These are phyloP conservation scores for Elymnias hypermnestra DNA, from an alignment of 1,140 invertebrate species.

Conservation along the genomic window DNA sequence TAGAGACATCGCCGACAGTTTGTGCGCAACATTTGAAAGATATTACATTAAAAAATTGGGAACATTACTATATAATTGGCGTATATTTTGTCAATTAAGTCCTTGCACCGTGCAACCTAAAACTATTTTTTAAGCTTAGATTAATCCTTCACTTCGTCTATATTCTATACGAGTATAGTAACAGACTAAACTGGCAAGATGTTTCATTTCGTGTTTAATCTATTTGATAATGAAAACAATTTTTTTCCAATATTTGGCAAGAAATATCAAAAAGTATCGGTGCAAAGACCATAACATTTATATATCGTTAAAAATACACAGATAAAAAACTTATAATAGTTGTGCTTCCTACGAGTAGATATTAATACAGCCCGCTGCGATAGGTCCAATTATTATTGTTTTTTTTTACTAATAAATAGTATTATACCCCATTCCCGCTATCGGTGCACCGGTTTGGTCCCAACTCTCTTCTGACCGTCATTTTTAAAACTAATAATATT, in stretches of 20 bases:
- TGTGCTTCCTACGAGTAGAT: conserved; percentile 39
- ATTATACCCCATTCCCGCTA: conserved; percentile 44
- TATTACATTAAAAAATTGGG: conserved; percentile 4
- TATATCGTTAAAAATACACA: conserved; percentile 22
- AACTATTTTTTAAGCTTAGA: conserved; percentile 10
- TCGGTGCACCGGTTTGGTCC: conserved; percentile 72
- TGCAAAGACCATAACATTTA: conserved; percentile 27
- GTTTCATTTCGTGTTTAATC: background rate
- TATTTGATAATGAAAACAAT: too few relatives aligned
- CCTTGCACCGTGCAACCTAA: conserved; percentile 19
- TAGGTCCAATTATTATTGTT: conserved; percentile 32
- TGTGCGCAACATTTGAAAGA: conserved; percentile 50
- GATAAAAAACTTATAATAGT: conserved; percentile 31
- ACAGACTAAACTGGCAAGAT: conserved; percentile 7
- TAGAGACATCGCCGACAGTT: conserved; percentile 43
- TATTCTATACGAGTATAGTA: background rate
- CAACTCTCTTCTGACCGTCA: conserved; percentile 36
- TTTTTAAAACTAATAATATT: conserved; percentile 31
- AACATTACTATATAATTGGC: conserved; percentile 5
- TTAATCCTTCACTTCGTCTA: conserved; percentile 1
- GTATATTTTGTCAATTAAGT: conserved; percentile 7
- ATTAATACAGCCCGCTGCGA: conserved; percentile 49
- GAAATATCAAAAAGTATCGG: conserved; percentile 14
- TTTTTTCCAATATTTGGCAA: conserved; percentile 21
- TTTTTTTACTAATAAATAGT: conserved; percentile 38